Conservation (phyloP, 2,797 vertebrate genomes). For the Alectoris magna region DNA sequence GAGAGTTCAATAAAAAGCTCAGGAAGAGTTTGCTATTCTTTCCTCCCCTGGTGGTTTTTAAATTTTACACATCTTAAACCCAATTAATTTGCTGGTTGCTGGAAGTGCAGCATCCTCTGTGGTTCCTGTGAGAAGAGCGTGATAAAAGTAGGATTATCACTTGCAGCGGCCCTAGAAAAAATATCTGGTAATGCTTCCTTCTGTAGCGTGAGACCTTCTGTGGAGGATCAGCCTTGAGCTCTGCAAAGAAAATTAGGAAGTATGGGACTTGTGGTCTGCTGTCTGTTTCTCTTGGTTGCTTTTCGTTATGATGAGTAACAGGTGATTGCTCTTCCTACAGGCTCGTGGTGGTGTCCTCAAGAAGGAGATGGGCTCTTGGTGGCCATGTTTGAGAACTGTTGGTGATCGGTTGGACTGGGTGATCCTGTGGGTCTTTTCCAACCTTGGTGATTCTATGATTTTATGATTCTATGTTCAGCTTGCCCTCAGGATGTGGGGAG, state of each 20-base stretch:
- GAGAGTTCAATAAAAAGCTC: slow-evolving; percentile 1
- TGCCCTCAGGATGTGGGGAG: not conserved
- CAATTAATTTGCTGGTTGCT: not conserved
- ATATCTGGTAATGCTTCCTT: not conserved
- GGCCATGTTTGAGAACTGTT: not conserved
- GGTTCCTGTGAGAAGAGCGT: not conserved
- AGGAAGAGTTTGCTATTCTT: not conserved
- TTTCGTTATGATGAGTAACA: not conserved
- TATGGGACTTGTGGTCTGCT: not conserved
- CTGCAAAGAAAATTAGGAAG: not conserved
- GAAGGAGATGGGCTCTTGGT: not conserved
- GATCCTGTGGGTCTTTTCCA: no score
- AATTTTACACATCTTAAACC: slow-evolving; percentile 23
- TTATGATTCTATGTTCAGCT: not conserved
- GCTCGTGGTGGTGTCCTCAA: not conserved
- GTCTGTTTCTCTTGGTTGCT: not conserved
- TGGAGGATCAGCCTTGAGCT: not conserved
- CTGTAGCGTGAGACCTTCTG: not conserved
- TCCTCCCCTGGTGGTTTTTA: not conserved
- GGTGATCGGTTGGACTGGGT: no score
- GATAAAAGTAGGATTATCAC: slow-evolving; percentile 31
- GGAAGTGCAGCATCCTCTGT: not conserved
- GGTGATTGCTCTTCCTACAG: not conserved
- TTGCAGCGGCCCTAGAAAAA: not conserved
- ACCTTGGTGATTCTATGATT: no score